Base-by-base conservation (phyloP, 2,797 vertebrate genomes). In the Mionectes olivaceus region DNA sequence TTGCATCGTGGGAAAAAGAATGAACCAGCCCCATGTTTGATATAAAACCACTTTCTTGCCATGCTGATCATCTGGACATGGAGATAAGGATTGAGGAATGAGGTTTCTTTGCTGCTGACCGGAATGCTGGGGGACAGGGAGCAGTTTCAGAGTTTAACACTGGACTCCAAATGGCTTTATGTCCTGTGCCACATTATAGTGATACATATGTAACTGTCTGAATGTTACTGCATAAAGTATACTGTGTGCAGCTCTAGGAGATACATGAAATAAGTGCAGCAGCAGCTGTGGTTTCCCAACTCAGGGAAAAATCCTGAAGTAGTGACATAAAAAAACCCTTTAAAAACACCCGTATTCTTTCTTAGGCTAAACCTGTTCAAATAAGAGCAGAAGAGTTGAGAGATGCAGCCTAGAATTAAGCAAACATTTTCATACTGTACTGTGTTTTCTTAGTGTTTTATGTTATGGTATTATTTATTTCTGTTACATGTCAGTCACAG, bases 391-490 rank as follows among this genome's bases (percentile, higher is more conserved):
- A 68, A 60, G n/a, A 65, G 6, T 59, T 90, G 46, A 85, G 56
- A 91, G 25, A 35, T 59, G 22, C 52, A 80, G 37, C 52, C 43
- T 76, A 39, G 77, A 82, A 70, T 17, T n/a, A 59, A 65, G 15
- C 7, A 60, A 52, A 43, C 22, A 4, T 41, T 89, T 89, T 71
- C 21, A 30, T 75, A 24, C n/a, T 32, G 6, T 60, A 7, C 22
- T 75, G 32, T 81, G 37, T 64, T 95, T 75, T 89, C 22, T 55
- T n/a, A 47, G 7, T 59, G 15, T 3, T 5, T 56, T 85, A 15
- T 89, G 75, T 83, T 61, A 9, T 56, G 13, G 76, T 91, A 35
- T 41, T 84, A 52, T 46, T 94, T 83, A 35, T 88, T 91, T 96
- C 30, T 83, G 30, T 74, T 74, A 39, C 39, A 39, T 39, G 28